Evolutionary conservation across 1,140 invertebrate genomes (phyloP), one percentile per base, ranked within the genome.

Genomic region (Drosophila kurseongensis): DNA sequence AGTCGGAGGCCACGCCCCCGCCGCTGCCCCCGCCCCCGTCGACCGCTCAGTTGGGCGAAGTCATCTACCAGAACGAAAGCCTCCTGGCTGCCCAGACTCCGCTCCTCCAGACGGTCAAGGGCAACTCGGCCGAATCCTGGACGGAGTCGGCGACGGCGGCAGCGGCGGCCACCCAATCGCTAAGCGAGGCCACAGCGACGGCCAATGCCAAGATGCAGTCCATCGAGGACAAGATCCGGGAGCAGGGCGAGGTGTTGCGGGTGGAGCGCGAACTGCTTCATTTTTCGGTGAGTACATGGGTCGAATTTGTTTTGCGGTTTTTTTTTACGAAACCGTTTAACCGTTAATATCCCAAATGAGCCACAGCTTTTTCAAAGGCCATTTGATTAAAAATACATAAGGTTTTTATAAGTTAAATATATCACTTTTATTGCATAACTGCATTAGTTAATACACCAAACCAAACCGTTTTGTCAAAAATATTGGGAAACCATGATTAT

Each of bases 181-280:
- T 91, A 41, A 95, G 95, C 81, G 95, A 94, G 94, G 78, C 95
- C 92, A 94, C 91, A 0, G 89, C 89, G 16, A 91, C 91, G 14
- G 88, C 91, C 35, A 91, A 92, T 72, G 90, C 91, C 6, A 92
- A 92, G 67, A 93, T 94, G 38, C 92, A 93, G 66, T 93, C 93
- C 52, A 93, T 94, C 40, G 94, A 95, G 69, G 93, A 92, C 60
- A 93, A 94, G 80, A 94, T 94, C 73, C 92, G 93, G 42, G 93
- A 94, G 42, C 94, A 94, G 82, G 94, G 95, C 86, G 95, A 97
- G 91, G 95, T 96, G 16, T 92, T 96, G 41, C 94, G 95, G 71
- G 96, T 96, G 42, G 96, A 97, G 92, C 94, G 95, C 12, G 96
- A 97, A 92, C 93, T 96, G 1, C 81, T 96, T 2, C 96, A 96